phyloP scores from a whole-genome alignment of 1,140 invertebrate species.

The Cydia amplana region DNA sequence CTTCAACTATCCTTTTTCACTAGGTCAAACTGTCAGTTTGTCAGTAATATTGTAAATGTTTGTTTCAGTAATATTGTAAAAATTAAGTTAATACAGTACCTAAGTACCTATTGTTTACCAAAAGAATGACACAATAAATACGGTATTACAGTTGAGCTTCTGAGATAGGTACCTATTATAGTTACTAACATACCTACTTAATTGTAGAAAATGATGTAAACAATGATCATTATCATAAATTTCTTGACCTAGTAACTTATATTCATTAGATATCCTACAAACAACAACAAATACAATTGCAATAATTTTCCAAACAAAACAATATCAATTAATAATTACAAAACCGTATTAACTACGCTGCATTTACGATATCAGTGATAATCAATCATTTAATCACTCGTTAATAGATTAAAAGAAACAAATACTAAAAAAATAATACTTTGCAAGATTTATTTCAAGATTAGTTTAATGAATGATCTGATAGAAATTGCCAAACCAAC shows the following conservation, averaged over 20 bases:
- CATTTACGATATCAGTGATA: constrained; percentile 13
- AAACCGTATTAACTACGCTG: background rate
- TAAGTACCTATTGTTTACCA: no score
- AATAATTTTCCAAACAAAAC: constrained; percentile 1
- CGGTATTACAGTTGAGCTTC: background rate
- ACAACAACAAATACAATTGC: background rate
- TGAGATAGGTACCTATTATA: background rate
- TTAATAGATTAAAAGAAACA: constrained; percentile 2
- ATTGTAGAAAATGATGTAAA: background rate
- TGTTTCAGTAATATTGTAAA: no score
- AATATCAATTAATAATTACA: constrained; percentile 7
- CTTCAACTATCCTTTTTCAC: no score
- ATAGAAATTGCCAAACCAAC: background rate
- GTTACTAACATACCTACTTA: no score
- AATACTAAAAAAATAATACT: background rate
- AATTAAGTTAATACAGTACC: no score
- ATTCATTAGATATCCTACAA: background rate
- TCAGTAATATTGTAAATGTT: no score
- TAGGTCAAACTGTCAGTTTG: no score
- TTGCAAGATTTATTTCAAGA: constrained; percentile 2
- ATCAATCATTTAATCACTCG: background rate
- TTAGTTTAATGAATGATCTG: background rate
- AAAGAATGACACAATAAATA: background rate
- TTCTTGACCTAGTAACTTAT: background rate
- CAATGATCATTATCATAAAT: constrained; percentile 3